Base-by-base conservation (phyloP, 2,797 vertebrate species). In the Todus mexicanus region DNA sequence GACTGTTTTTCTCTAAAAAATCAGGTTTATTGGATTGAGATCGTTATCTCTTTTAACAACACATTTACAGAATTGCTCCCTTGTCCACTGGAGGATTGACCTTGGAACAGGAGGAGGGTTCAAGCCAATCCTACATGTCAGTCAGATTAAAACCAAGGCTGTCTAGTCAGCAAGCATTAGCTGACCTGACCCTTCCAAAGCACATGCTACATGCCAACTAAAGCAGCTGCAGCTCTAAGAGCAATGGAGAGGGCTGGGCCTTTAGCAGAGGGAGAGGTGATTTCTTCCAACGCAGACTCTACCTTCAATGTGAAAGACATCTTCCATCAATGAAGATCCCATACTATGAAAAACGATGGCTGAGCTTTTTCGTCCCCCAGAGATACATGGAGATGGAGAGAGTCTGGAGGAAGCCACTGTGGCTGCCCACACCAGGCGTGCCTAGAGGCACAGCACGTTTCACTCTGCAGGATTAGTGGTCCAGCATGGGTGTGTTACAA, bases 81-180 rank as follows among this genome's bases (percentile, higher is more conserved):
- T 86, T 88, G 83, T 89, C 84, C 29, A 22, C 43, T 56, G 70
- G 63, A 78, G 87, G 78, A 91, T 64, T 92, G 87, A 95, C 89
- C 94, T 95, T 93, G 90, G 51, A 92, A 56, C 56, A 64, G 76
- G 43, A 93, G 75, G 78, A 90, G 51, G 6, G 48, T 89, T 94
- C 60, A 71, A 81, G 70, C 84, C 91, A 93, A 87, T 96, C 87
- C 63, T 93, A n/a, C 19, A 5, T 86, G 82, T 86, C 84, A 91
- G 70, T 79, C 50, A 93, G 94, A 96, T 95, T 95, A 95, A 91
- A 94, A 64, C 68, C 2, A 11, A 68, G 73, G 78, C 87, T 84
- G 93, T 75, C 76, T 93, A 73, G 82, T 86, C 82, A 91, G 87
- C 37, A 69, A 76, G 84, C 73, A 66, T 92, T 95, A 93, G 79